These are phyloP conservation scores for Eristalis arbustorum DNA, from an alignment of 2,888 invertebrate genomes.

Conservation along the genomic window DNA sequence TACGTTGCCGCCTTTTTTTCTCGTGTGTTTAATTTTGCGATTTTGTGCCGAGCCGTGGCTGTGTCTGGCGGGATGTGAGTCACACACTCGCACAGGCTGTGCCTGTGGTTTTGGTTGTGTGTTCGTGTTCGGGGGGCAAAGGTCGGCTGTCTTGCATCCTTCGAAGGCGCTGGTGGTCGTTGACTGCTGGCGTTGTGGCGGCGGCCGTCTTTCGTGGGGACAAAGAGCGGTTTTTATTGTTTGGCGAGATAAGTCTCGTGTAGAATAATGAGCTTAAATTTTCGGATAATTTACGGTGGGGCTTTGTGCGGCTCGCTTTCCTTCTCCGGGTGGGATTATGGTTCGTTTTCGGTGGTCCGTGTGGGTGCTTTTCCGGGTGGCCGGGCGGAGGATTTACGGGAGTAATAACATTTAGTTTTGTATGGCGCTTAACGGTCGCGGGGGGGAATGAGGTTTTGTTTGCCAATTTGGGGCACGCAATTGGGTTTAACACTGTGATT, in stretches of 20 bases:
- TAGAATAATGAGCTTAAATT: slow-evolving; percentile 65
- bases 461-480: background rate
- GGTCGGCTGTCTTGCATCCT: background rate
- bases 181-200: background rate
- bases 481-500: background rate
- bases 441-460: background rate
- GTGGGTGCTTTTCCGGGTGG: background rate
- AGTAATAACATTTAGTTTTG: slow-evolving; percentile 7
- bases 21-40: background rate
- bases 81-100: background rate
- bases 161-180: background rate
- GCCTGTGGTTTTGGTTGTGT: background rate
- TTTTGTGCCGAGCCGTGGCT: background rate
- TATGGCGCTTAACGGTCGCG: background rate
- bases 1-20: background rate
- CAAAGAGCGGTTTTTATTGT: slow-evolving; percentile 41
- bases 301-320: slow-evolving; percentile 34
- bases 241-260: slow-evolving; percentile 61
- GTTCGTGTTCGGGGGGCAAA: background rate
- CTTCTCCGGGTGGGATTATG: background rate
- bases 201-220: slow-evolving; percentile 3
- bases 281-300: slow-evolving; percentile 58
- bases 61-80: background rate
- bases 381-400: background rate
- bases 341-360: no score